phyloP scores from a whole-genome alignment of 2,113 vertebrate species.

The Aleadryas rufinucha region DNA sequence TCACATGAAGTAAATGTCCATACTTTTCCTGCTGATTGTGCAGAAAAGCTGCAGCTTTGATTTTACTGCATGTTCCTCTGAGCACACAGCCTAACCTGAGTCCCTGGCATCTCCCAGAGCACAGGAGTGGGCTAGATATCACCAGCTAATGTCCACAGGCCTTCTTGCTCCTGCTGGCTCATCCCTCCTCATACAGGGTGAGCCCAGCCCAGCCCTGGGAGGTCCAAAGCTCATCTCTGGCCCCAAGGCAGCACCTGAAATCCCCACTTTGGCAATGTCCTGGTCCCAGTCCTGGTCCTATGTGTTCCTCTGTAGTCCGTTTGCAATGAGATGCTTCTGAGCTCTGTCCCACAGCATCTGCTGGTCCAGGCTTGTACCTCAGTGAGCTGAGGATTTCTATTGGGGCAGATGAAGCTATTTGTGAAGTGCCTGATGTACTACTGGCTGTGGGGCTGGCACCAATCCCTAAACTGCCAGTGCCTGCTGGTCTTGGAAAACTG shows the following conservation, averaged over 20 bases:
- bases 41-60: neutral
- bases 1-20: neutral
- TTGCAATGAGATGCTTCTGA: neutral
- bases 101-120: neutral
- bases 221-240: neutral
- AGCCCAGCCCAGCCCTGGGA: neutral
- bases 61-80: neutral
- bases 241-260: neutral
- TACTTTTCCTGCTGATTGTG: neutral
- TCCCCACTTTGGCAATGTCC: neutral
- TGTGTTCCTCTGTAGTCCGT: neutral
- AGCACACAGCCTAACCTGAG: neutral
- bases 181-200: rapidly evolving
- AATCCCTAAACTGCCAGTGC: neutral
- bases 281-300: neutral
- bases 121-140: neutral
- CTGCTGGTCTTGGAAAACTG: neutral
- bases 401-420: neutral
- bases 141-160: neutral
- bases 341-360: neutral
- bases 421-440: neutral
- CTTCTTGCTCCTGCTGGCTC: neutral
- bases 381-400: neutral
- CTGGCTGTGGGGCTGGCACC: neutral
- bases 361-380: neutral